phyloP scores from a whole-genome alignment of 2,888 invertebrate species.

The Parthenolecanium corni region DNA sequence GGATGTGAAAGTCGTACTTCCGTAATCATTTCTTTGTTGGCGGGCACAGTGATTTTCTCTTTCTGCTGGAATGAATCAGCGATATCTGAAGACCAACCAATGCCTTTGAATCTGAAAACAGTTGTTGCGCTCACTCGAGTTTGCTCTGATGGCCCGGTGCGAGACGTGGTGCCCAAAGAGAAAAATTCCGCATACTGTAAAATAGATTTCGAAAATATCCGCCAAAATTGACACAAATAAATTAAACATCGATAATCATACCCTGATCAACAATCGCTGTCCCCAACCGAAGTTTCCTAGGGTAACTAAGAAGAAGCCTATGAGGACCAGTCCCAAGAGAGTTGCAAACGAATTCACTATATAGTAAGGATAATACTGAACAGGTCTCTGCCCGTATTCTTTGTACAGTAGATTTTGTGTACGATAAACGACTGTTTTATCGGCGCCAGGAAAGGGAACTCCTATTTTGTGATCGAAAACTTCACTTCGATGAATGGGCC shows the following conservation, averaged over 20 bases:
- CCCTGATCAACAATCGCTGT: conserved; percentile 52
- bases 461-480: conserved; percentile 45
- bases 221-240: not conserved
- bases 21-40: conserved; percentile 53
- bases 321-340: conserved; percentile 47
- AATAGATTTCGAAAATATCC: not conserved
- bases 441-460: conserved; percentile 70
- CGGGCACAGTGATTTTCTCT: conserved; percentile 44
- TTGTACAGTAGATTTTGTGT: conserved; percentile 62
- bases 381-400: conserved; percentile 55
- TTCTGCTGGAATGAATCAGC: conserved; percentile 44
- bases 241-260: conserved; percentile 38
- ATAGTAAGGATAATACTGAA: conserved; percentile 49
- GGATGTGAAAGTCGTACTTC: conserved; percentile 43
- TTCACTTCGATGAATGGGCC: conserved; percentile 8
- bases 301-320: conserved; percentile 50
- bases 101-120: conserved; percentile 56
- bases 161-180: conserved; percentile 56
- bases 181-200: conserved; percentile 55
- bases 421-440: conserved; percentile 67
- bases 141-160: conserved; percentile 52
- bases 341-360: conserved; percentile 65
- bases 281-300: conserved; percentile 52
- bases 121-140: conserved; percentile 52
- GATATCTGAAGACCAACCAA: conserved; percentile 60